Conservation (phyloP, 2,888 invertebrate genomes). For the Scaptomyza flava region DNA sequence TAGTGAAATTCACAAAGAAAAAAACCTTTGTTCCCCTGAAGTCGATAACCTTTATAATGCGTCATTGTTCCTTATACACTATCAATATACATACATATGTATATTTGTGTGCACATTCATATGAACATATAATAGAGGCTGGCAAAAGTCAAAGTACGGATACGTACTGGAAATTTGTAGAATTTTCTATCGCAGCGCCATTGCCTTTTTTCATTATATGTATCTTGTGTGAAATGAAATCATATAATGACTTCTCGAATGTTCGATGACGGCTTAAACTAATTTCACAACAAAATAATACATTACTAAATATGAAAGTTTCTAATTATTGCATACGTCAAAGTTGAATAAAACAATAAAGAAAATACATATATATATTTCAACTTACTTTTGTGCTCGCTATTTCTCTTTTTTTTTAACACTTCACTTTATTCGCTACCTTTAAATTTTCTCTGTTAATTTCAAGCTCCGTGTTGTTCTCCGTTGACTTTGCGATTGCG, state of each 20-base stretch:
- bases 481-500: constrained; percentile 15
- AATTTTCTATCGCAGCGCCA: background rate
- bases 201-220: background rate
- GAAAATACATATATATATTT: background rate
- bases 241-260: constrained; percentile 42
- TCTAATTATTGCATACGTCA: too few relatives aligned
- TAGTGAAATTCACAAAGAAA: constrained; percentile 20
- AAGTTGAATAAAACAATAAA: background rate
- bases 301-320: constrained; percentile 13
- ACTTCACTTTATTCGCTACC: background rate
- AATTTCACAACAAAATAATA: constrained; percentile 49
- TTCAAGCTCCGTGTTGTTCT: constrained; percentile 5
- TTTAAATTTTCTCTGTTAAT: constrained; percentile 11
- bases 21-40: constrained; percentile 23
- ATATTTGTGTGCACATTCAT: too few relatives aligned
- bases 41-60: constrained; percentile 24
- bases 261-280: constrained; percentile 38
- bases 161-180: background rate
- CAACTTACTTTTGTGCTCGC: constrained; percentile 35
- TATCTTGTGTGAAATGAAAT: too few relatives aligned
- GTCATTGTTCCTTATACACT: constrained; percentile 4
- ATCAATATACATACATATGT: too few relatives aligned
- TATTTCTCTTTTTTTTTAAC: constrained; percentile 15
- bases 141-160: background rate
- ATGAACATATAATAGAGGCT: too few relatives aligned